Conservation (phyloP, 2,113 vertebrate species). For the Engystomops pustulosus region DNA sequence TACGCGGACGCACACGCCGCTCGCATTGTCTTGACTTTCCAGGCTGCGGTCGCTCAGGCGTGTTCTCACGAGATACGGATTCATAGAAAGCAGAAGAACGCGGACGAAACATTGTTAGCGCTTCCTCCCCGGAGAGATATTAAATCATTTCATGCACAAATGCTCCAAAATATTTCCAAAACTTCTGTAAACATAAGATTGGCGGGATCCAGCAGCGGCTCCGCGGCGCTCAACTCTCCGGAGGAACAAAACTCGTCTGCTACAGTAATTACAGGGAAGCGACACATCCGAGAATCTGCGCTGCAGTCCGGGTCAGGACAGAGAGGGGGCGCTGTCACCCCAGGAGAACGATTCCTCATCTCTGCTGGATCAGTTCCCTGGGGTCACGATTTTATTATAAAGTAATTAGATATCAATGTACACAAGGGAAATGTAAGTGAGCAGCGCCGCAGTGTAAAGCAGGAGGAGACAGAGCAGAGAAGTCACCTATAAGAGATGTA, state of each 20-base stretch:
- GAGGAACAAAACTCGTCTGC: constrained; percentile 74
- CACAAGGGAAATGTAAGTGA: too few species aligned
- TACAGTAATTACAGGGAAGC: constrained; percentile 76
- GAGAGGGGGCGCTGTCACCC: not conserved
- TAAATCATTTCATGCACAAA: constrained; percentile 78
- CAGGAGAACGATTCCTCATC: too few species aligned
- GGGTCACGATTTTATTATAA: too few species aligned
- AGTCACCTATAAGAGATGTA: too few species aligned
- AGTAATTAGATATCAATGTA: too few species aligned
- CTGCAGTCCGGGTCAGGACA: constrained; percentile 46
- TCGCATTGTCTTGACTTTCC: constrained; percentile 61
- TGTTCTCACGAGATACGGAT: constrained; percentile 75
- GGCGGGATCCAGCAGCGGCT: constrained; percentile 75
- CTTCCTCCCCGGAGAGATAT: constrained; percentile 80
- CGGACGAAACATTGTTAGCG: constrained; percentile 71
- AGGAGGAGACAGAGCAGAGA: too few species aligned
- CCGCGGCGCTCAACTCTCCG: constrained; percentile 69
- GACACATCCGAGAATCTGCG: constrained; percentile 70
- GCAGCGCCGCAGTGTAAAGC: too few species aligned
- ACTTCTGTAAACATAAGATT: constrained; percentile 75
- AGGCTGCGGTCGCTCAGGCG: constrained; percentile 60
- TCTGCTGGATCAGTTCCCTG: too few species aligned
- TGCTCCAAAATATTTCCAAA: constrained; percentile 76
- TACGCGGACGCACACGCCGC: constrained; percentile 59
- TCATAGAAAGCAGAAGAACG: constrained; percentile 71